A percentile compares a stretch with the other conserved stretches of the same genome.
Evolutionary conservation across 64 coral and sea anemone species (phyloP).

Genomic region (Stichodactyla mertensii): DNA sequence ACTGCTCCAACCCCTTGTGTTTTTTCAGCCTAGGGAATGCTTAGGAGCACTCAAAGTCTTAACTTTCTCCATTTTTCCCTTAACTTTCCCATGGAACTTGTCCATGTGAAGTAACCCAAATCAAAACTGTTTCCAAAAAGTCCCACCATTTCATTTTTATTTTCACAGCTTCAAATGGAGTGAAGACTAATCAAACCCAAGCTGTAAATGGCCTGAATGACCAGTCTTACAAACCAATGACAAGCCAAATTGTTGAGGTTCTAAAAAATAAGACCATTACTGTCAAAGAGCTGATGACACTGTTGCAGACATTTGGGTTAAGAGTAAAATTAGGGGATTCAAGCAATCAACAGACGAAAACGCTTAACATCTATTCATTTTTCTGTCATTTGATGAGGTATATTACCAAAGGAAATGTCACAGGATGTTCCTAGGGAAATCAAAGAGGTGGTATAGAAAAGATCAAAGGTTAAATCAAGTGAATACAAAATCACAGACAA

Average conservation of each 20-base stretch:
- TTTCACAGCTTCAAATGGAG: background rate
- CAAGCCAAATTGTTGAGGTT: background rate
- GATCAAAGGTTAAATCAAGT: too few species aligned
- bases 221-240: background rate
- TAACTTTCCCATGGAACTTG: too few species aligned
- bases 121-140: background rate
- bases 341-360: background rate
- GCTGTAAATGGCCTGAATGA: background rate
- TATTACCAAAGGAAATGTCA: background rate
- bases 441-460: background rate
- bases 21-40: too few species aligned
- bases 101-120: background rate
- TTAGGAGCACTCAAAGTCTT: too few species aligned
- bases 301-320: background rate
- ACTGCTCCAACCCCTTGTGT: too few species aligned
- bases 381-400: background rate
- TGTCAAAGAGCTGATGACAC: background rate
- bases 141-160: background rate
- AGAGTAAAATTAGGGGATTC: background rate
- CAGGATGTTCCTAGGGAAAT: background rate
- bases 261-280: background rate
- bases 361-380: background rate
- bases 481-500: too few species aligned
- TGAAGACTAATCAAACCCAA: background rate
- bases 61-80: too few species aligned